Percentiles rank a stretch among this genome's conserved stretches.
Conservation (phyloP, 2,888 invertebrate genomes). For the Acholoe squamosa region DNA sequence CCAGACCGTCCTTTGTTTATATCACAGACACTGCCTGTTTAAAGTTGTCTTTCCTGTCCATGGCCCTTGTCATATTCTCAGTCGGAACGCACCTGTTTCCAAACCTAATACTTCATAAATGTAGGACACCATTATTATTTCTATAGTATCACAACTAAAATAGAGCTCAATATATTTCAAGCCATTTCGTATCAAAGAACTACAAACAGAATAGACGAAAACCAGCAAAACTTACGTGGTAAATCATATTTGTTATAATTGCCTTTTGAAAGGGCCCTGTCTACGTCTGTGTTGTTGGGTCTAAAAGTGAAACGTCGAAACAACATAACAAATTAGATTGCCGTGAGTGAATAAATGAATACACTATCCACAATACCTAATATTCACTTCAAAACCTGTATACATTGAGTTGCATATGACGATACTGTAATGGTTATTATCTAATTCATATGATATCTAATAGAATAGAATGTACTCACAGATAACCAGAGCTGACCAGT, state of each 20-base stretch:
- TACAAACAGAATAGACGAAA: too few relatives aligned
- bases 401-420: too few relatives aligned
- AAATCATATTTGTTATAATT: conserved; percentile 12
- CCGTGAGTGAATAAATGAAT: too few relatives aligned
- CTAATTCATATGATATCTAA: background rate
- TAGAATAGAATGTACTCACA: background rate
- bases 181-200: background rate
- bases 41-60: background rate
- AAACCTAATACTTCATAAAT: too few relatives aligned
- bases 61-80: too few relatives aligned
- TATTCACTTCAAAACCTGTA: too few relatives aligned
- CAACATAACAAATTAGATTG: background rate
- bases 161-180: too few relatives aligned
- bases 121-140: too few relatives aligned
- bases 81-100: too few relatives aligned
- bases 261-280: background rate
- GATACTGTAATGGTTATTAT: too few relatives aligned
- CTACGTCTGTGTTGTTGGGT: background rate
- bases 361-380: too few relatives aligned
- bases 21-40: background rate
- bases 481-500: background rate
- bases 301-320: conserved; percentile 18
- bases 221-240: conserved; percentile 11
- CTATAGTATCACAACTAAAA: too few relatives aligned
- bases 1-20: background rate